Base-by-base conservation (phyloP, 2,797 vertebrate genomes). In the Etheostoma nigrum region DNA sequence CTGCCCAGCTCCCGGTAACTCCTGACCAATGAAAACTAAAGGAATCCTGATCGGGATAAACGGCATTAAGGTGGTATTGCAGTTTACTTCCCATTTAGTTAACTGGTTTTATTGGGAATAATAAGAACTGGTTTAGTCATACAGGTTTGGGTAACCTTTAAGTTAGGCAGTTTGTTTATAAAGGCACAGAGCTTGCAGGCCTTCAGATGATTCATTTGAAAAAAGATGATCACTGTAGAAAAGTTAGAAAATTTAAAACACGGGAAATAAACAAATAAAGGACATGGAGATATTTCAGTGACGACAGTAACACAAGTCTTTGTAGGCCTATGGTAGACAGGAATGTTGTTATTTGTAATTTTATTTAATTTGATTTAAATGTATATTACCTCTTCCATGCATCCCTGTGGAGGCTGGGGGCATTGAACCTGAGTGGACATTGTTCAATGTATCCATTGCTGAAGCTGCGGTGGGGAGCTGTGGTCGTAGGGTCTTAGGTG, bases 131-230 rank as follows among this genome's bases (percentile, higher is more conserved):
- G 13, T 27, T 72, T 18, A 45, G 63, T 49, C 14, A 75, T 5
- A 61, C 21, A 45, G 0, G 25, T 48, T 30, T 57, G 2, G 19
- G 53, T 63, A 42, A 67, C 30, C 11, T 40, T 40, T 12, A 40
- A 40, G 10, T 11, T 40, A 40, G 11, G 36, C 36, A 11, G 36
- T 40, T 60, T 72, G 63, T 44, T 65, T 53, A 45, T 36, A 13
- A 70, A 61, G 45, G 40, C 33, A 9, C 27, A 59, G 58, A 58
- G 18, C 55, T 73, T 44, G 60, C 55, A 40, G 51, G 55, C 45
- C 42, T 52, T 66, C 18, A 11, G 55, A 64, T 64, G 48, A 79
- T 59, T 64, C 30, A 44, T 60, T 5, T 42, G 15, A 52, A 30
- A 45, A 62, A 49, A n/a, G 16, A 11, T 61, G 21, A 61, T 30